Evolutionary conservation across 1,140 invertebrate species (phyloP).

Genomic region (Ceratina calcarata): DNA sequence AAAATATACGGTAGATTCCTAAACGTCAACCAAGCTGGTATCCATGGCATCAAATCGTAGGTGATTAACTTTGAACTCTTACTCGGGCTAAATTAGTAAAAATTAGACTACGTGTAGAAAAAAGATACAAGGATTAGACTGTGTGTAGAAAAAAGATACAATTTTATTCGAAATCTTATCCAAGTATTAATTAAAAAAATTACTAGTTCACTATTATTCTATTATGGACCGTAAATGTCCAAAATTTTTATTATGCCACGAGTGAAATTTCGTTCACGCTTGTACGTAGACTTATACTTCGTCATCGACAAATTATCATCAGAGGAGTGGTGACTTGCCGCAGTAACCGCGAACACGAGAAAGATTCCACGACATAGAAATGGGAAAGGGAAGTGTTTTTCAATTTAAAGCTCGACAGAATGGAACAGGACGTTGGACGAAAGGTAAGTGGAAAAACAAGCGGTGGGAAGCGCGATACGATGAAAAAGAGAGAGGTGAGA

Average conservation of each 20-base stretch:
- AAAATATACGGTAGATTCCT: neutral
- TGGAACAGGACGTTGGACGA: conserved; percentile 18
- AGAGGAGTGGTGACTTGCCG: conserved; percentile 33
- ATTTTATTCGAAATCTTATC: no score
- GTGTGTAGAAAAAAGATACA: no score
- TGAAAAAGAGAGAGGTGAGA: neutral
- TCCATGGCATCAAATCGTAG: conserved; percentile 25
- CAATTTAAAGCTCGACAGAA: conserved; percentile 59
- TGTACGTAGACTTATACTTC: neutral
- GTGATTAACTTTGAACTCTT: neutral
- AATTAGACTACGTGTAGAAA: no score
- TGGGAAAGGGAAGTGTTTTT: conserved; percentile 55
- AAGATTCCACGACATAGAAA: conserved; percentile 20
- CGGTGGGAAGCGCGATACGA: no score
- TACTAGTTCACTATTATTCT: no score
- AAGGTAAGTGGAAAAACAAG: neutral
- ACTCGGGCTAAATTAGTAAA: no score
- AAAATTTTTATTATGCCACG: neutral
- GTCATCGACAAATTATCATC: conserved; percentile 3
- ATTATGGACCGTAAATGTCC: no score
- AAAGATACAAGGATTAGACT: no score
- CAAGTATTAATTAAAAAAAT: no score
- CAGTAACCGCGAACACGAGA: neutral
- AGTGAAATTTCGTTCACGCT: neutral
- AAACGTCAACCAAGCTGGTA: conserved; percentile 4